Conservation (phyloP, 2,113 vertebrate genomes). For the Rousettus leschenaultii region DNA sequence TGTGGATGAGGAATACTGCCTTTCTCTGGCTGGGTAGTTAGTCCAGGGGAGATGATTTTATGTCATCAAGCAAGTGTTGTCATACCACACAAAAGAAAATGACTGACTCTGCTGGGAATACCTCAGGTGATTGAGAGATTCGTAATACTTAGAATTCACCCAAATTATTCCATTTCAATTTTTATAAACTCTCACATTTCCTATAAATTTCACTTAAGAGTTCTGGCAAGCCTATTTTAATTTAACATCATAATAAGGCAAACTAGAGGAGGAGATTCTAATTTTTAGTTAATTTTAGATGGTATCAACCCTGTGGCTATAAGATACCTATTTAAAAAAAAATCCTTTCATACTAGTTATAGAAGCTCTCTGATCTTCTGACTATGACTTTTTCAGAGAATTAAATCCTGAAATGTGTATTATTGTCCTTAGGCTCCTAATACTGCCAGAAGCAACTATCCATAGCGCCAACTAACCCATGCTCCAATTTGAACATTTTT, state of each 20-base stretch:
- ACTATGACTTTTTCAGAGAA: not conserved
- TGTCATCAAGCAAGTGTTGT: not conserved
- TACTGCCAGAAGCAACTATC: not conserved
- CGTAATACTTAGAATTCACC: not conserved
- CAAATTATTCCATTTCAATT: not conserved
- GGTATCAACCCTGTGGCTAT: not conserved
- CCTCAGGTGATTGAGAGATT: not conserved
- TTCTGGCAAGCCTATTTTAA: not conserved
- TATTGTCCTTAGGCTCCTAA: not conserved
- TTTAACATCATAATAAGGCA: not conserved
- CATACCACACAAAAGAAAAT: not conserved
- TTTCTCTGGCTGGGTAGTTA: not conserved
- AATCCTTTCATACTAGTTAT: not conserved
- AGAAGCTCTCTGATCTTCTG: not conserved
- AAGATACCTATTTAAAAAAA: not conserved
- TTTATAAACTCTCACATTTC: not conserved
- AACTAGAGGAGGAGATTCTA: not conserved
- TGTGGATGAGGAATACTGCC: not conserved
- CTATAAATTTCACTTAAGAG: not conserved
- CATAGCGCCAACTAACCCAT: not conserved
- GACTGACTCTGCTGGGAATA: not conserved
- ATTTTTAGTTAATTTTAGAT: not conserved
- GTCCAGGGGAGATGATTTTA: not conserved
- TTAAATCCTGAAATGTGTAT: not conserved
- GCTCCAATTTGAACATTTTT: not conserved